A percentile compares a stretch with the other conserved stretches of the same genome.
Evolutionary conservation across 2,113 vertebrate genomes (phyloP).

Genomic region (Amia ocellicauda): DNA sequence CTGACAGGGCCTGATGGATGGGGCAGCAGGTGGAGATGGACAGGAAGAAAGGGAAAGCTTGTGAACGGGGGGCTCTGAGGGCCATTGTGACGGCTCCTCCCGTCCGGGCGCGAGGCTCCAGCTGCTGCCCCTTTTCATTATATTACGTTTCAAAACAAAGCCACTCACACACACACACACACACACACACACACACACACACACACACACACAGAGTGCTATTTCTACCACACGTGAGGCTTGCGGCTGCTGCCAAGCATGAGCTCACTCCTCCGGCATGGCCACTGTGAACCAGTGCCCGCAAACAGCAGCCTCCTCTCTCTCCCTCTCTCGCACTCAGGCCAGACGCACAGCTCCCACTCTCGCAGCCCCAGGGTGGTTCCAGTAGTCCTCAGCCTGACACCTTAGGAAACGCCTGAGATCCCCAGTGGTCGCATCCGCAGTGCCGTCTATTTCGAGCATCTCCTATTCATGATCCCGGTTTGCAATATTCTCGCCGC

Average conservation of each 20-base stretch:
- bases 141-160: constrained; percentile 35
- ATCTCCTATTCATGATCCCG: too few relatives aligned
- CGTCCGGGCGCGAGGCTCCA: not conserved
- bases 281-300: not conserved
- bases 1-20: constrained; percentile 44
- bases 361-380: not conserved
- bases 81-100: constrained; percentile 8
- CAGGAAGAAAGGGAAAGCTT: constrained; percentile 30
- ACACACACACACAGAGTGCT: constrained; percentile 7
- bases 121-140: constrained; percentile 20
- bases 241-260: constrained; percentile 6
- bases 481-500: too few relatives aligned
- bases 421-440: too few relatives aligned
- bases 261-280: constrained; percentile 25
- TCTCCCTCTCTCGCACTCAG: constrained; percentile 1
- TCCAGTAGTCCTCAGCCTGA: too few relatives aligned
- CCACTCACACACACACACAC: constrained; percentile 10
- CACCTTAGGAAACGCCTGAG: too few relatives aligned
- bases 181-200: constrained; percentile 16
- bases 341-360: not conserved
- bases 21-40: constrained; percentile 37
- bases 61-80: constrained; percentile 14
- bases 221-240: constrained; percentile 27
- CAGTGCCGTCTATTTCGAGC: too few relatives aligned
- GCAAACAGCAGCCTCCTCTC: not conserved